A percentile compares a stretch with the other conserved stretches of the same genome.
These are phyloP conservation scores for Cosmia trapezina DNA, from an alignment of 2,888 invertebrate genomes.

Conservation along the genomic window DNA sequence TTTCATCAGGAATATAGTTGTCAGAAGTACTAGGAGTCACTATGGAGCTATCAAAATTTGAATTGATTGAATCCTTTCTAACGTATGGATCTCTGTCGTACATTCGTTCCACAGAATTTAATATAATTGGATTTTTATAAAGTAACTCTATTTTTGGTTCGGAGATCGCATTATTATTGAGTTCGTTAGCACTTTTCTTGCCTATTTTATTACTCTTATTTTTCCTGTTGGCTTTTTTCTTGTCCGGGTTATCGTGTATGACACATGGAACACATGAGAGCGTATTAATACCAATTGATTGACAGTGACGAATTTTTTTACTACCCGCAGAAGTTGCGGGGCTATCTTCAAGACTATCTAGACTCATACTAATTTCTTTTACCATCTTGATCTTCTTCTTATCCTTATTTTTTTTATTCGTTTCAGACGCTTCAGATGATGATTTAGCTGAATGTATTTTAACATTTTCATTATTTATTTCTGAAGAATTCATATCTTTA, in stretches of 20 bases:
- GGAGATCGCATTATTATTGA: slow-evolving; percentile 36
- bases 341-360: slow-evolving; percentile 83
- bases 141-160: slow-evolving; percentile 80
- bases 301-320: slow-evolving; percentile 69
- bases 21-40: slow-evolving; percentile 64
- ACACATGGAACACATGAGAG: slow-evolving; percentile 84
- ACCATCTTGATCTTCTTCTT: slow-evolving; percentile 60
- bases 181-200: slow-evolving; percentile 48
- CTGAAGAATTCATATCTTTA: slow-evolving; percentile 37
- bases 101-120: slow-evolving; percentile 74
- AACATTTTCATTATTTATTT: slow-evolving; percentile 50
- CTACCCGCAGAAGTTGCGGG: slow-evolving; percentile 53
- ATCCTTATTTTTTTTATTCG: slow-evolving; percentile 55
- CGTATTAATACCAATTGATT: slow-evolving; percentile 83
- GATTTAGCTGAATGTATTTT: slow-evolving; percentile 43
- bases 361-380: slow-evolving; percentile 84
- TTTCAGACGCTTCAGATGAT: slow-evolving; percentile 46
- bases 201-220: slow-evolving; percentile 40
- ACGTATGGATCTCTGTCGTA: slow-evolving; percentile 62
- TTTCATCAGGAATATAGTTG: slow-evolving; percentile 61
- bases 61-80: slow-evolving; percentile 66
- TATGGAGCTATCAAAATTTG: slow-evolving; percentile 61
- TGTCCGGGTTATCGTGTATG: slow-evolving; percentile 78
- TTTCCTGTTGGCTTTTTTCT: slow-evolving; percentile 66
- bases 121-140: slow-evolving; percentile 82